Base-by-base conservation (phyloP, 1,140 invertebrate genomes). In the Philopotamus ludificatus region DNA sequence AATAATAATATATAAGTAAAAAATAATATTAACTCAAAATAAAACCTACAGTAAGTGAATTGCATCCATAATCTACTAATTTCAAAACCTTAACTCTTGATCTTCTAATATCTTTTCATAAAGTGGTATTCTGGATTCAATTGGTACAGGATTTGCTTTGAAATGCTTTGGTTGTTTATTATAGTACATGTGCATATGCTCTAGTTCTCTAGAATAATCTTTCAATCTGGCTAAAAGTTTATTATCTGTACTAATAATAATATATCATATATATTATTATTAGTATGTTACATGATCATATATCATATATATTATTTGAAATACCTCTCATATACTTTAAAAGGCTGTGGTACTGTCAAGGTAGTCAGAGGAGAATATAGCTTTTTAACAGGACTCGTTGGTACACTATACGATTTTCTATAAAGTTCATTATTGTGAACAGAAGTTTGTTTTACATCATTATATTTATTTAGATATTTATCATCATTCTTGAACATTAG, bases 71-170 rank as follows among this genome's bases (percentile, higher is more conserved):
- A 22, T 41, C 18, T 41, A 9, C 9, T 3, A 50, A 23, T 54
- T 25, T 34, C 15, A 54, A 65, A 72, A 87, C 87, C 86, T 85
- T 78, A 84, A 83, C 73, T 88, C 86, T 74, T 88, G 86, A 64
- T 87, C 85, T 61, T 84, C 83, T 51, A 88, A 74, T 57, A 89
- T 82, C 76, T 87, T 88, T 71, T 89, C 83, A 63, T 87, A 89
- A 1, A 89, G 75, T 1, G 85, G 86, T 64, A 89, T 83, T 68
- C 84, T 81, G 0, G 87, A 88, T 60, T 87, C 85, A 18, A 88
- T 83, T 2, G 87, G 87, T 42, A 89, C 80, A n/a, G 86, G 84
- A 70, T 83, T 82, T 3, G 83, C 82, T 62, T 77, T 77, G 63
- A 85, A 85, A 63, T 69, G 71, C 65, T 78, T 83, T 71, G 71